Evolutionary conservation across 2,888 invertebrate genomes (phyloP).

Genomic region (Nemoura dubitans): DNA sequence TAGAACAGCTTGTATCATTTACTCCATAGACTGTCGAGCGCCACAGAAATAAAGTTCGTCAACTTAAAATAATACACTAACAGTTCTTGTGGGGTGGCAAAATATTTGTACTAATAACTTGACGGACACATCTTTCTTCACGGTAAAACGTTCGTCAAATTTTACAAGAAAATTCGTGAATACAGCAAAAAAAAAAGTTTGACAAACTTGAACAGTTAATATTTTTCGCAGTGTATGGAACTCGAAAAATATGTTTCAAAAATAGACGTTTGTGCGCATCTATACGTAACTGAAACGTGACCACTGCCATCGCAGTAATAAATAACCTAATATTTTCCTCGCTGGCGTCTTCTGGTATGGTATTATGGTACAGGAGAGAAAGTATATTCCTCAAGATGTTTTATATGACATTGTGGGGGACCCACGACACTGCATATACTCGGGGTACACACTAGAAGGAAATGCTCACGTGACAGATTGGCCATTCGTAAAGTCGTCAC

Average conservation of each 20-base stretch:
- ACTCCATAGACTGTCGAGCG: too few species aligned
- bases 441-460: background rate
- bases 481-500: background rate
- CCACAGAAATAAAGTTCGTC: too few species aligned
- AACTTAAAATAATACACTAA: too few species aligned
- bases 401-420: background rate
- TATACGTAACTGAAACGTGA: constrained; percentile 13
- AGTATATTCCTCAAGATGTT: background rate
- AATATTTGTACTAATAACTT: too few species aligned
- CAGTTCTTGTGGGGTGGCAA: too few species aligned
- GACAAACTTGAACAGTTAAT: too few species aligned
- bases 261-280: background rate
- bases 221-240: too few species aligned
- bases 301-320: background rate
- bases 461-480: background rate
- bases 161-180: too few species aligned
- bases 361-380: background rate
- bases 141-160: too few species aligned
- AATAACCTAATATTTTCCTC: constrained; percentile 29
- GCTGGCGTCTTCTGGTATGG: background rate
- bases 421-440: background rate
- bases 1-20: too few species aligned
- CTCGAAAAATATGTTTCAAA: background rate
- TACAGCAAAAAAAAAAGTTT: too few species aligned
- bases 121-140: too few species aligned